Evolutionary conservation across 2,888 invertebrate species (phyloP).

Genomic region (Colostygia pectinataria): DNA sequence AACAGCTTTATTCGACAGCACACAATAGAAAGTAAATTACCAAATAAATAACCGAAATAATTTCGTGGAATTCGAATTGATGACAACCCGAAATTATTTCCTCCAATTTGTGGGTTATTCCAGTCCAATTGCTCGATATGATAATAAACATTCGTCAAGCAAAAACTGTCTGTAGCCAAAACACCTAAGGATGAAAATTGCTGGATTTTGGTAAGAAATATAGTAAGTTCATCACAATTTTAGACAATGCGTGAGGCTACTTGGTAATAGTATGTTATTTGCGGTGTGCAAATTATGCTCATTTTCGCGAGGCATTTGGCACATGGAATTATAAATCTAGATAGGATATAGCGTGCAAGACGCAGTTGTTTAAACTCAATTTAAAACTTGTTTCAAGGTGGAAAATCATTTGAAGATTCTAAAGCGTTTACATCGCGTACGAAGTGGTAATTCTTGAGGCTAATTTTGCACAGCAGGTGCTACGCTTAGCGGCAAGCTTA

Average conservation of each 20-base stretch:
- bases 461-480: no score
- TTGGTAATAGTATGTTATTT: conserved; percentile 57
- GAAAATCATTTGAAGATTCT: no score
- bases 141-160: conserved; percentile 3
- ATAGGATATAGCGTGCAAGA: background rate
- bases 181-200: conserved; percentile 13
- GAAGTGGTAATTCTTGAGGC: no score
- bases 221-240: conserved; percentile 35
- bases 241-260: conserved; percentile 58
- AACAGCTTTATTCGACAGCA: conserved; percentile 12
- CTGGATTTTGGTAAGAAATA: conserved; percentile 19
- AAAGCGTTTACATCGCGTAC: no score
- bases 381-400: no score
- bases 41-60: conserved; percentile 38
- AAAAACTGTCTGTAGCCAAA: background rate
- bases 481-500: no score
- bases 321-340: conserved; percentile 27
- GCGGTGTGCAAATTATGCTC: conserved; percentile 59
- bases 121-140: conserved; percentile 35
- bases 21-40: conserved; percentile 39
- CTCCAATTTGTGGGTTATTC: conserved; percentile 42
- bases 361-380: no score
- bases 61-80: conserved; percentile 36
- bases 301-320: conserved; percentile 47
- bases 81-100: conserved; percentile 39